Percentiles rank a stretch among this genome's conserved stretches.
Conservation (phyloP, 2,888 invertebrate genomes). For the Platyscelio sp. region DNA sequence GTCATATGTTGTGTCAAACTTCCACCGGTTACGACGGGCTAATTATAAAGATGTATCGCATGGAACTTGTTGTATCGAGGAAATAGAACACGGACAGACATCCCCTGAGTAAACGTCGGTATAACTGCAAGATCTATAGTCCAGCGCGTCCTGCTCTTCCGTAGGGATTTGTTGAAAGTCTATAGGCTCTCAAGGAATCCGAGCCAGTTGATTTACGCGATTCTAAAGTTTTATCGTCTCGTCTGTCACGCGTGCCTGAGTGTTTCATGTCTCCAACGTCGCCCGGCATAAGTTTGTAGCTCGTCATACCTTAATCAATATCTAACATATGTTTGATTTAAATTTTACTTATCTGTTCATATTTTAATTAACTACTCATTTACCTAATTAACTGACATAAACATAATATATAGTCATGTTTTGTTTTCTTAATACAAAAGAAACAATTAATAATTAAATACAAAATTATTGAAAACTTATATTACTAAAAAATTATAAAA, state of each 20-base stretch:
- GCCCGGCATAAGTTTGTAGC: slow-evolving; percentile 29
- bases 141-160: slow-evolving; percentile 58
- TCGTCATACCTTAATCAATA: slow-evolving; percentile 38
- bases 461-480: no score
- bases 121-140: slow-evolving; percentile 67
- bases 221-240: slow-evolving; percentile 80
- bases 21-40: background rate
- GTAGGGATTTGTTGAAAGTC: slow-evolving; percentile 69
- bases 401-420: no score
- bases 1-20: background rate
- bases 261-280: slow-evolving; percentile 38
- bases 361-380: no score
- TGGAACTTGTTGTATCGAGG: slow-evolving; percentile 32
- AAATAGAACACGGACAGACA: slow-evolving; percentile 58
- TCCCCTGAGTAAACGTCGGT: slow-evolving; percentile 63
- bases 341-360: no score
- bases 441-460: no score
- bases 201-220: slow-evolving; percentile 79
- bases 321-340: slow-evolving; percentile 23
- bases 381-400: no score
- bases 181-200: slow-evolving; percentile 73
- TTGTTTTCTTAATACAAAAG: no score
- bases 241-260: slow-evolving; percentile 75
- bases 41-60: slow-evolving; percentile 44
- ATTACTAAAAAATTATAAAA: no score